Conservation (phyloP, 2,888 invertebrate species). For the Azorinus chamasolen region DNA sequence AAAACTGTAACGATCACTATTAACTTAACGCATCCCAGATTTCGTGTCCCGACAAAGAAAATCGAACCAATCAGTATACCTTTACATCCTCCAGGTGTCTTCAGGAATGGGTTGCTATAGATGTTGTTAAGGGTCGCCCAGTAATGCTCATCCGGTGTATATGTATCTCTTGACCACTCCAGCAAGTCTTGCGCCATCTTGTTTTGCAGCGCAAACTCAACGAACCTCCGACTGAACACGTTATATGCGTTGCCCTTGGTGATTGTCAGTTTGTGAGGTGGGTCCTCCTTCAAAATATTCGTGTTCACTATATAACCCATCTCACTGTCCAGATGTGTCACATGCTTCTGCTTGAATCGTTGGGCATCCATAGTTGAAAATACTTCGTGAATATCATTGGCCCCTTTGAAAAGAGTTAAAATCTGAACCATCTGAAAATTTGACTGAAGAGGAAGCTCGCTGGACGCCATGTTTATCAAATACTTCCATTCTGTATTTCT, state of each 20-base stretch:
- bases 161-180: slow-evolving; percentile 74
- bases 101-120: slow-evolving; percentile 71
- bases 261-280: slow-evolving; percentile 69
- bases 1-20: too few relatives aligned
- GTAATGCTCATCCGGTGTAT: slow-evolving; percentile 81
- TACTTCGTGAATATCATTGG: slow-evolving; percentile 77
- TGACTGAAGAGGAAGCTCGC: slow-evolving; percentile 79
- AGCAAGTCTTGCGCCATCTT: slow-evolving; percentile 63
- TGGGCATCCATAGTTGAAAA: slow-evolving; percentile 34
- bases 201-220: slow-evolving; percentile 72
- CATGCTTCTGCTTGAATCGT: slow-evolving; percentile 47
- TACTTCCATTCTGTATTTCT: slow-evolving; percentile 73
- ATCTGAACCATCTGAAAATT: slow-evolving; percentile 80
- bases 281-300: slow-evolving; percentile 41
- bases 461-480: slow-evolving; percentile 80
- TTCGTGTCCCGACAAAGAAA: too few relatives aligned
- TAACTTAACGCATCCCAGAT: too few relatives aligned
- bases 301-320: slow-evolving; percentile 50
- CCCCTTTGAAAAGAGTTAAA: slow-evolving; percentile 74
- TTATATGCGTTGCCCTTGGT: slow-evolving; percentile 80
- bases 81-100: slow-evolving; percentile 74
- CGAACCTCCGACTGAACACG: slow-evolving; percentile 73
- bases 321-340: slow-evolving; percentile 50
- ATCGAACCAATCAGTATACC: too few relatives aligned
- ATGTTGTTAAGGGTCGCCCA: slow-evolving; percentile 79